phyloP scores from a whole-genome alignment of 2,797 vertebrate genomes.

The Lophius americanus region DNA sequence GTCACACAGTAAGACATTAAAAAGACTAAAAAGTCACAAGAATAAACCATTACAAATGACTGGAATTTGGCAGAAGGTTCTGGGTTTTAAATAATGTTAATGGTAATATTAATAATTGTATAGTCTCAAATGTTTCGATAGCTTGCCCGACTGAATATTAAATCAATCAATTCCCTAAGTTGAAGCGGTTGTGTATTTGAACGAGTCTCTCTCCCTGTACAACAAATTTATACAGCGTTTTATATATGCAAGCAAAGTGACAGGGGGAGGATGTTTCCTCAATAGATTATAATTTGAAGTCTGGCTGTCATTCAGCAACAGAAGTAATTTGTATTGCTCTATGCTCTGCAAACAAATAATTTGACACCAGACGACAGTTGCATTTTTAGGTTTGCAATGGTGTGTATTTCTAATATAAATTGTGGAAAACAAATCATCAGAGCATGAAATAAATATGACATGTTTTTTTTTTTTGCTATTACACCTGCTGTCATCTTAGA shows the following conservation, averaged over 20 bases:
- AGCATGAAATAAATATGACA: slow-evolving; percentile 76
- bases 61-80: no score
- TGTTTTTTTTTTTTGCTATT: slow-evolving; percentile 75
- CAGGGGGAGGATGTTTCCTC: slow-evolving; percentile 47
- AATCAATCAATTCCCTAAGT: not conserved
- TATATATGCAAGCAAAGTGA: slow-evolving; percentile 35
- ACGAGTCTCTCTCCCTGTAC: slow-evolving; percentile 14
- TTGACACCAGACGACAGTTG: slow-evolving; percentile 67
- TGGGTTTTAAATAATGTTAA: no score
- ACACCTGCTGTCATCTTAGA: slow-evolving; percentile 68
- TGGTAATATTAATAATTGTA: no score
- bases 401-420: slow-evolving; percentile 66
- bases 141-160: slow-evolving; percentile 8
- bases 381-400: slow-evolving; percentile 64
- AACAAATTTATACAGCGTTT: slow-evolving; percentile 35
- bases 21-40: no score
- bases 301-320: slow-evolving; percentile 62
- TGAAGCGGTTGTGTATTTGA: slow-evolving; percentile 3
- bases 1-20: no score
- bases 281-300: slow-evolving; percentile 59
- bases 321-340: slow-evolving; percentile 59
- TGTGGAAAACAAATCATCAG: slow-evolving; percentile 71
- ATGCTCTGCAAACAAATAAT: slow-evolving; percentile 62
- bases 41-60: no score
- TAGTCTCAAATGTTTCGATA: not conserved